A percentile compares a stretch with the other conserved stretches of the same genome.
phyloP scores from a whole-genome alignment of 2,113 vertebrate species.

The Alaudala cheleensis region DNA sequence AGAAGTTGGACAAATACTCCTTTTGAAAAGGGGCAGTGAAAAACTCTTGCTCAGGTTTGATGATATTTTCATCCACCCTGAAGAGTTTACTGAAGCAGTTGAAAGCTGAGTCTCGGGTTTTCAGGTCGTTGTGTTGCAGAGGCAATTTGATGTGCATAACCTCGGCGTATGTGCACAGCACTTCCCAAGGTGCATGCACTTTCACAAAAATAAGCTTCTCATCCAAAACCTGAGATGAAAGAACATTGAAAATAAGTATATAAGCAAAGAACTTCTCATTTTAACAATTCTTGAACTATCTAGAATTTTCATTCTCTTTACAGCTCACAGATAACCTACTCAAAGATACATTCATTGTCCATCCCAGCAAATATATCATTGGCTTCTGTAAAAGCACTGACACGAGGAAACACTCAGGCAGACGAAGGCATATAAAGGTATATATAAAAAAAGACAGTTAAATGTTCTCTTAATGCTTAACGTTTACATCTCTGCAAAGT shows the following conservation, averaged over 20 bases:
- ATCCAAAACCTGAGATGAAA: constrained; percentile 77
- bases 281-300: neutral
- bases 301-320: neutral
- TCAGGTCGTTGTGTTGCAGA: constrained; percentile 82
- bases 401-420: neutral
- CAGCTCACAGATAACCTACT: neutral
- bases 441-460: neutral
- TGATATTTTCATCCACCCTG: constrained; percentile 81
- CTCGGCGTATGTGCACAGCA: constrained; percentile 87
- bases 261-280: neutral
- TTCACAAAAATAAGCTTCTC: constrained; percentile 87
- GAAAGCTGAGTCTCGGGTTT: constrained; percentile 76
- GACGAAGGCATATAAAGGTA: neutral
- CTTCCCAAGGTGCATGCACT: constrained; percentile 90
- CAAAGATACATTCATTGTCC: neutral
- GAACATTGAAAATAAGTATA: neutral
- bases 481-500: neutral
- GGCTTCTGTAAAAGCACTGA: neutral
- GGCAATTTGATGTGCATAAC: constrained; percentile 92
- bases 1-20: constrained; percentile 79
- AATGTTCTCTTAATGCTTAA: neutral
- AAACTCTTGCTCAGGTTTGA: constrained; percentile 84
- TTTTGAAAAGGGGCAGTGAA: constrained; percentile 91
- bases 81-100: constrained; percentile 83
- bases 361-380: neutral